Percentiles rank a stretch among this genome's conserved stretches.
Evolutionary conservation across 2,797 vertebrate species (phyloP).

Genomic region (Tapirus indicus): DNA sequence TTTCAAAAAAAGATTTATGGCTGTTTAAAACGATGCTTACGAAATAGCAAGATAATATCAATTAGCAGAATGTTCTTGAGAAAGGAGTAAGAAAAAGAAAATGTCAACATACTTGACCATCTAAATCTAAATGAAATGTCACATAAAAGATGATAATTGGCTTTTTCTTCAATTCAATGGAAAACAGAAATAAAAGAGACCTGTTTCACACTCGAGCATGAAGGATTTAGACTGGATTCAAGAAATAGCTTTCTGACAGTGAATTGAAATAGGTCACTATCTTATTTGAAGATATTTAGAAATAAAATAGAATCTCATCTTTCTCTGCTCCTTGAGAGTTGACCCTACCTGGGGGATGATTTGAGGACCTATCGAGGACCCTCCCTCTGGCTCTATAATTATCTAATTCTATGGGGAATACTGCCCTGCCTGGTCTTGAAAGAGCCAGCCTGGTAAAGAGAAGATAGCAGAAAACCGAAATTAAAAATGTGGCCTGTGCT

Average conservation of each 20-base stretch:
- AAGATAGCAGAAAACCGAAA: neutral
- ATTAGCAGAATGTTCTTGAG: neutral
- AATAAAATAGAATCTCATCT: slow-evolving; percentile 57
- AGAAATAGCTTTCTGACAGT: slow-evolving; percentile 67
- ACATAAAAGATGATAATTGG: slow-evolving; percentile 18
- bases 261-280: slow-evolving; percentile 50
- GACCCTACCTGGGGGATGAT: neutral
- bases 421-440: neutral
- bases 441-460: neutral
- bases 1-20: neutral
- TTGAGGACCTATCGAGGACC: neutral
- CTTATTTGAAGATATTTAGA: slow-evolving; percentile 63
- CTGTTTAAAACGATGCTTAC: neutral
- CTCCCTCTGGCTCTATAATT: neutral
- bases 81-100: slow-evolving; percentile 11
- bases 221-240: slow-evolving; percentile 56
- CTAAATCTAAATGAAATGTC: slow-evolving; percentile 54
- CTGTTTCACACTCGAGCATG: slow-evolving; percentile 7
- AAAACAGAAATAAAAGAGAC: slow-evolving; percentile 49
- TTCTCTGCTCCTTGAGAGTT: neutral
- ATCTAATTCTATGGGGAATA: slow-evolving; percentile 28
- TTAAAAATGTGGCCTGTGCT: neutral
- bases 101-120: neutral
- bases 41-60: neutral
- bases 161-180: slow-evolving; percentile 34